Evolutionary conservation across 1,140 invertebrate species (phyloP), one percentile per base, ranked within the genome.

Genomic region (Hycleus cichorii): DNA sequence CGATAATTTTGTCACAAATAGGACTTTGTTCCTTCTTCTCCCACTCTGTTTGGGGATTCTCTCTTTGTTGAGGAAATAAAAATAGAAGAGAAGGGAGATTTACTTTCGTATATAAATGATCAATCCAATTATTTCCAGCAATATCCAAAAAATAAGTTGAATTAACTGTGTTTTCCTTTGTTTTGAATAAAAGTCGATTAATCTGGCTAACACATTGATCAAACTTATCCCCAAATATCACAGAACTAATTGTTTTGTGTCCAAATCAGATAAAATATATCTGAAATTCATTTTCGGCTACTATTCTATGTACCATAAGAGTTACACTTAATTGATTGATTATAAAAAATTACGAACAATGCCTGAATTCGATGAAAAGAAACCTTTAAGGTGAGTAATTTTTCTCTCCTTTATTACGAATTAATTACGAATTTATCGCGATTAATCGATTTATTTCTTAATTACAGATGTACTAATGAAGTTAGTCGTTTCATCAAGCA

Each of bases 231-330:
- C 65, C n/a, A 70, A 68, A 66, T 69, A 63, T 62, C 66, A 70
- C 49, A 57, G 65, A 54, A 50, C 39, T 40, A 63, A 66, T 56
- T 70, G 68, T 61, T 72, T 70, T 57, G 64, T 72, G 10, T 69
- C 69, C 2, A 67, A 72, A 53, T 64, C 48, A 12, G 63, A 67
- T 50, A 63, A 66, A 64, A 67, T 69, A 27, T 67, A 69, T 58
- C 58, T 69, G 50, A 65, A 67, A 56, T 67, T 59, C 39, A 70
- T 72, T 61, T 72, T 71, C 59, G 71, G 69, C 4, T 71, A 60
- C 47, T 72, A 65, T 68, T 71, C 64, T 60, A 70, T 71, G 67
- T 72, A 71, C 64, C 71, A 71, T 57, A 72, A 71, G 61, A 71
- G 67, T 65, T 72, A 69, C 50, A 72, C 69, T 69, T 72, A 67